Conservation (phyloP, 2,113 vertebrate species). For the Chunga burmeisteri region DNA sequence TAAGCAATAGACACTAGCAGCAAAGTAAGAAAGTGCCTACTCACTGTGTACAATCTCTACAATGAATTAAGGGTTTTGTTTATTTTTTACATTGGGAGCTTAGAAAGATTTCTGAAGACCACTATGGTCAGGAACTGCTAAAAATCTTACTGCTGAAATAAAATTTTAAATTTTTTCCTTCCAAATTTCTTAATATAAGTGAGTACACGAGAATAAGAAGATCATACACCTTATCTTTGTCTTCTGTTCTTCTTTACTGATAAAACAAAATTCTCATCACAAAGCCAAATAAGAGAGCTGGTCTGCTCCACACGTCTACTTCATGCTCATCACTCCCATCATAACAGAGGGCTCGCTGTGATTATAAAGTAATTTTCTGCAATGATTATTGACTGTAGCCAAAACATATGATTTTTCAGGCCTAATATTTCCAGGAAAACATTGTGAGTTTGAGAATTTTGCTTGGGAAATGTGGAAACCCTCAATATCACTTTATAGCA, state of each 20-base stretch:
- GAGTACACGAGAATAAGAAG: not conserved
- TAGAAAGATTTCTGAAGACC: not conserved
- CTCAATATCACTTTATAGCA: constrained; percentile 38
- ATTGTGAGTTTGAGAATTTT: not conserved
- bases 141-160: not conserved
- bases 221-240: not conserved
- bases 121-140: not conserved
- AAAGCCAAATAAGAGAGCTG: not conserved
- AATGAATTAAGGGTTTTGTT: constrained; percentile 49
- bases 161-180: not conserved
- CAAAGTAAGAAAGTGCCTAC: not conserved
- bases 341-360: not conserved
- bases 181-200: not conserved
- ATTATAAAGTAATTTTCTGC: not conserved
- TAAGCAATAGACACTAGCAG: not conserved
- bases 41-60: not conserved
- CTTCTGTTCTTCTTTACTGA: not conserved
- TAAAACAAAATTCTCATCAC: not conserved
- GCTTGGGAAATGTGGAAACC: not conserved
- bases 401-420: not conserved
- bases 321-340: not conserved
- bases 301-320: not conserved
- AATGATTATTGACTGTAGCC: not conserved
- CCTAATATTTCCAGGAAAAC: not conserved
- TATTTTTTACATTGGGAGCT: not conserved